Conservation (phyloP, 2,888 invertebrate genomes). For the Drepanosiphum platanoidis region DNA sequence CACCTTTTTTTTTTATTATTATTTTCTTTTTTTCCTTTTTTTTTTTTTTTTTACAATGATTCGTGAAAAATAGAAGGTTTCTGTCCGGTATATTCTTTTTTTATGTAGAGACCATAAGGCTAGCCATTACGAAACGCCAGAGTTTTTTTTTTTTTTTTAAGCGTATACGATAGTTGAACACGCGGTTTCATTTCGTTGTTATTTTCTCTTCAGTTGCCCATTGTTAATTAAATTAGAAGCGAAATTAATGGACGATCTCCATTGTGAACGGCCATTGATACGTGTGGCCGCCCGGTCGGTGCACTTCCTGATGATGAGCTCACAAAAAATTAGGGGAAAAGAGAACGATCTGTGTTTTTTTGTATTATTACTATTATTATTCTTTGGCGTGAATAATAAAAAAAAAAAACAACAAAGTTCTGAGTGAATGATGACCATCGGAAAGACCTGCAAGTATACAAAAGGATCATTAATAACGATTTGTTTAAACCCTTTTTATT, state of each 20-base stretch:
- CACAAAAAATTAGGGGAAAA: conserved; percentile 46
- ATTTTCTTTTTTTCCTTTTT: conserved; percentile 47
- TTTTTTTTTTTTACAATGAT: conserved; percentile 51
- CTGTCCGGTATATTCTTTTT: conserved; percentile 56
- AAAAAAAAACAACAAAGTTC: conserved; percentile 33
- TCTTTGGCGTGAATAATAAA: conserved; percentile 39
- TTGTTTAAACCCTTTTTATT: conserved; percentile 55
- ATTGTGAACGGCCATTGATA: conserved; percentile 57
- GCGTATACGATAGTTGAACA: conserved; percentile 56
- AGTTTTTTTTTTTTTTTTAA: conserved; percentile 26
- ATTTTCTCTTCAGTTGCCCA: conserved; percentile 55
- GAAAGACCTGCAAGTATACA: conserved; percentile 53
- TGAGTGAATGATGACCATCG: conserved; percentile 61
- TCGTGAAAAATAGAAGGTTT: conserved; percentile 56
- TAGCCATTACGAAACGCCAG: conserved; percentile 48
- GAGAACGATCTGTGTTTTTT: conserved; percentile 48
- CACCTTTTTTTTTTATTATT: conserved; percentile 51
- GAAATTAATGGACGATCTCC: conserved; percentile 60
- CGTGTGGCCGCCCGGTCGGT: conserved; percentile 22
- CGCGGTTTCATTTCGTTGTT: conserved; percentile 53
- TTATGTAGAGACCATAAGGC: conserved; percentile 26
- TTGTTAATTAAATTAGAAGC: conserved; percentile 60
- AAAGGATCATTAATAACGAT: conserved; percentile 60
- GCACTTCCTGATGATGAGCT: conserved; percentile 59
- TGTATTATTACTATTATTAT: conserved; percentile 8